Base-by-base conservation (phyloP, 2,888 invertebrate genomes). In the Neoscelio sp. region DNA sequence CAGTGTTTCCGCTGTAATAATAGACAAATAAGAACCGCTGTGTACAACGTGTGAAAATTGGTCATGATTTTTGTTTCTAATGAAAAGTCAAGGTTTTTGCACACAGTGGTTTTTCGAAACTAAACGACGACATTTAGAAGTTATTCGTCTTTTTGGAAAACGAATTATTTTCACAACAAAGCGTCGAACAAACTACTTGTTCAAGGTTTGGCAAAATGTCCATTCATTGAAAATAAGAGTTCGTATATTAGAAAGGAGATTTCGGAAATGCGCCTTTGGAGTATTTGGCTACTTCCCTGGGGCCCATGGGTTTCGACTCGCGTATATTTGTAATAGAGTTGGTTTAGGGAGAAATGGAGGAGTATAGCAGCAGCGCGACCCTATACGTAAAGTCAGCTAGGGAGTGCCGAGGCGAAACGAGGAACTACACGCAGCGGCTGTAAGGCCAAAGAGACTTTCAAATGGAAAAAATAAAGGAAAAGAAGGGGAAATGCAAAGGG, bases 361-460 rank as follows among this genome's bases (percentile, higher is more conserved):
- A 84, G 82, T 52, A 56, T 38, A 20, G 46, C 46, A 58, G 42
- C 62, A 40, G 70, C 40, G 46, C 62, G 75, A 62, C 62, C 74
- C 73, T 68, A 71, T 54, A 54, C 68, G 50, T 75, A 73, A 40
- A 73, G 65, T 40, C 77, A 52, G 38, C 58, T 70, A 65, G 78
- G 73, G 70, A 78, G 79, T 76, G 81, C 65, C 71, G 78, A 78
- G 80, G 77, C 79, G 82, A 78, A 77, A 65, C 78, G 81, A 82
- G 81, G 74, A 78, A 76, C 70, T 46, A 71, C 79, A 81, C 78
- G 80, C 80, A 77, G 74, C 82, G 70, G 77, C 77, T 70, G 79
- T 65, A 74, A 75, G 74, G 77, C 80, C 81, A 71, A 84, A 87
- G 87, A 86, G 87, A 87, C 84, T 83, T 84, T 83, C 84, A 78